These are phyloP conservation scores for Dryadula phaetusa DNA, from an alignment of 2,888 invertebrate species.

Conservation along the genomic window DNA sequence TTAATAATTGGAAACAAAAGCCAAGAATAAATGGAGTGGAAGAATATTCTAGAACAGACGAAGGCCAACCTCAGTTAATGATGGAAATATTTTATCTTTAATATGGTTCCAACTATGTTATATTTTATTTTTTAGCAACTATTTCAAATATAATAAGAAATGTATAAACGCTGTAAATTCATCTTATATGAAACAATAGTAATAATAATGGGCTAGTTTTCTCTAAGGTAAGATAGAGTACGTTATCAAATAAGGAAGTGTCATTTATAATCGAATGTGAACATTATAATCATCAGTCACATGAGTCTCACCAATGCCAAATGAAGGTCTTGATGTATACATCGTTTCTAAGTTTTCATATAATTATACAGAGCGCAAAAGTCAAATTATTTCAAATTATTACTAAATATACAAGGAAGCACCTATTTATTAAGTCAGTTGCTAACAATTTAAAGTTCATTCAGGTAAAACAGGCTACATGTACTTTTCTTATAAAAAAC, in stretches of 20 bases:
- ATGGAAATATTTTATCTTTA: too few relatives aligned
- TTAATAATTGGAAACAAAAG: too few relatives aligned
- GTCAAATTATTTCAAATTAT: too few relatives aligned
- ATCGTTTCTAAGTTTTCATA: slow-evolving; percentile 3
- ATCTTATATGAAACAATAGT: neutral
- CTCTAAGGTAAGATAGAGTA: slow-evolving; percentile 11
- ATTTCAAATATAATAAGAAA: too few relatives aligned
- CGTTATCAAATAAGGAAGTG: slow-evolving; percentile 28
- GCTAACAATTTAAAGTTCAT: neutral
- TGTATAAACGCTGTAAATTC: neutral
- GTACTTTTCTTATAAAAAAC: neutral
- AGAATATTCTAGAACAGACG: too few relatives aligned
- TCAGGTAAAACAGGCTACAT: neutral
- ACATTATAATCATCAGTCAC: slow-evolving; percentile 20
- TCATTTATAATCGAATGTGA: slow-evolving; percentile 22
- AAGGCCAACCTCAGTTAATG: too few relatives aligned
- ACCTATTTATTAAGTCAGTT: neutral
- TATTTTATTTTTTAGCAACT: too few relatives aligned
- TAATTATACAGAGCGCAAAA: neutral
- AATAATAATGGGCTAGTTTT: neutral
- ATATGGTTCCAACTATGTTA: too few relatives aligned
- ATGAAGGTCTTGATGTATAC: slow-evolving; percentile 15
- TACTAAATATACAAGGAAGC: neutral
- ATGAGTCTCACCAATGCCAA: slow-evolving; percentile 24
- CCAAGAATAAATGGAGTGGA: too few relatives aligned